Percentiles rank a stretch among this genome's conserved stretches.
These are phyloP conservation scores for Oreonectes daqikongensis DNA, from an alignment of 2,797 vertebrate genomes.

Conservation along the genomic window DNA sequence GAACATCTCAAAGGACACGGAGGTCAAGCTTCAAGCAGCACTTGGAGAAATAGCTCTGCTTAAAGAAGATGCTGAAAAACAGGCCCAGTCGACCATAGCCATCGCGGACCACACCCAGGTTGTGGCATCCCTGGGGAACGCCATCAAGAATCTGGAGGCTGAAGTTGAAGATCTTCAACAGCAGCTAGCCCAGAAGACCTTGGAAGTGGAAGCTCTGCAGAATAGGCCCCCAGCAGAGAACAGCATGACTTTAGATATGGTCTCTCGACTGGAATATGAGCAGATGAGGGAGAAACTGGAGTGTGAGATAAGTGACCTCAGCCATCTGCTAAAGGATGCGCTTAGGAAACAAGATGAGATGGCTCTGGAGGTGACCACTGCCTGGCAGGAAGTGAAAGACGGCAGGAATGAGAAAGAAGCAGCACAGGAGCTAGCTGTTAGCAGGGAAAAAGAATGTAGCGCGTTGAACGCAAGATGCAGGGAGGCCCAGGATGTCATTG, in stretches of 20 bases:
- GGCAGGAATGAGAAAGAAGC: constrained; percentile 81
- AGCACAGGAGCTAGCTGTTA: constrained; percentile 77
- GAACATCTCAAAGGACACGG: constrained; percentile 74
- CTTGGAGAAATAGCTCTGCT: constrained; percentile 79
- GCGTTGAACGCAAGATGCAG: constrained; percentile 79
- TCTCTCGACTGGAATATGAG: constrained; percentile 79
- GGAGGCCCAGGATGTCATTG: constrained; percentile 85
- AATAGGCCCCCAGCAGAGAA: constrained; percentile 80
- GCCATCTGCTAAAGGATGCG: constrained; percentile 85
- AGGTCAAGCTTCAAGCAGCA: constrained; percentile 75
- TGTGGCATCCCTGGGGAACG: constrained; percentile 81
- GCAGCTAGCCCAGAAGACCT: constrained; percentile 79
- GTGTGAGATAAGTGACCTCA: constrained; percentile 80
- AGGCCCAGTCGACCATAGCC: constrained; percentile 82
- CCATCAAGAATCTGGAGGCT: constrained; percentile 84
- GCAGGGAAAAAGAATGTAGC: constrained; percentile 83
- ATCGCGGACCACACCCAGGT: constrained; percentile 87
- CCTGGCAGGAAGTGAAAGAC: constrained; percentile 85
- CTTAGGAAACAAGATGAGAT: constrained; percentile 88
- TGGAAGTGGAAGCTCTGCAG: constrained; percentile 82
- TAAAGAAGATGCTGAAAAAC: constrained; percentile 80
- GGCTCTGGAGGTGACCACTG: constrained; percentile 81
- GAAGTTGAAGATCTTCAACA: constrained; percentile 77
- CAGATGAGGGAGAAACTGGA: constrained; percentile 79
- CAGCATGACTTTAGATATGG: constrained; percentile 73